phyloP scores from a whole-genome alignment of 2,797 vertebrate genomes.

The Mormyrus hasselquistii region DNA sequence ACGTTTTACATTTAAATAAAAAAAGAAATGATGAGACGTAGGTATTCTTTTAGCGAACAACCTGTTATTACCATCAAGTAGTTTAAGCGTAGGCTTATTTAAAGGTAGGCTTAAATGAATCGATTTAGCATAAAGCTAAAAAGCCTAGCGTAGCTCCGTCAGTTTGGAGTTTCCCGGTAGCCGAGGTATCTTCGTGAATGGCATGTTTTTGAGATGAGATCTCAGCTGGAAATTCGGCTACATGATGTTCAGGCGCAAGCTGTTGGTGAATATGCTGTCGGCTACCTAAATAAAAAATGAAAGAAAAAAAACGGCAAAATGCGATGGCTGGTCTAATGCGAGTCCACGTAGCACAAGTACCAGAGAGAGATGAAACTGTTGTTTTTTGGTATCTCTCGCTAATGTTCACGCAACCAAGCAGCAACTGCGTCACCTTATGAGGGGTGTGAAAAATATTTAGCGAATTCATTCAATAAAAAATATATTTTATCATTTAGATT shows the following conservation, averaged over 20 bases:
- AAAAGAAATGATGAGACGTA: neutral
- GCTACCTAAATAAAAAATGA: neutral
- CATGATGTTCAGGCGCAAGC: neutral
- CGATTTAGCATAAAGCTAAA: neutral
- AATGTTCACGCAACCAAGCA: neutral
- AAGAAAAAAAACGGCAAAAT: neutral
- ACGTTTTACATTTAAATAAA: neutral
- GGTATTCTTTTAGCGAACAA: neutral
- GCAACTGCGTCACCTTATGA: neutral
- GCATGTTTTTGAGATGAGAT: neutral
- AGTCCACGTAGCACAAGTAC: neutral
- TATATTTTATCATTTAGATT: neutral
- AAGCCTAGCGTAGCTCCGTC: neutral
- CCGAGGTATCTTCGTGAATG: neutral
- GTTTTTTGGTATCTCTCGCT: neutral
- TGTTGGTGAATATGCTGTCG: too few species aligned
- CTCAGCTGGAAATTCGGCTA: neutral
- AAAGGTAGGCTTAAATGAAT: neutral
- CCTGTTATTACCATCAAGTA: constrained; percentile 2
- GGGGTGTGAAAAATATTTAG: neutral
- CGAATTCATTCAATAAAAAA: neutral
- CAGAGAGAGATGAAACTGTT: neutral
- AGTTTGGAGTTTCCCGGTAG: neutral
- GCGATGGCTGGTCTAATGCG: neutral
- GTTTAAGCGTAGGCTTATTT: neutral